Base-by-base conservation (phyloP, 2,113 vertebrate species). In the Cyanistes caeruleus region DNA sequence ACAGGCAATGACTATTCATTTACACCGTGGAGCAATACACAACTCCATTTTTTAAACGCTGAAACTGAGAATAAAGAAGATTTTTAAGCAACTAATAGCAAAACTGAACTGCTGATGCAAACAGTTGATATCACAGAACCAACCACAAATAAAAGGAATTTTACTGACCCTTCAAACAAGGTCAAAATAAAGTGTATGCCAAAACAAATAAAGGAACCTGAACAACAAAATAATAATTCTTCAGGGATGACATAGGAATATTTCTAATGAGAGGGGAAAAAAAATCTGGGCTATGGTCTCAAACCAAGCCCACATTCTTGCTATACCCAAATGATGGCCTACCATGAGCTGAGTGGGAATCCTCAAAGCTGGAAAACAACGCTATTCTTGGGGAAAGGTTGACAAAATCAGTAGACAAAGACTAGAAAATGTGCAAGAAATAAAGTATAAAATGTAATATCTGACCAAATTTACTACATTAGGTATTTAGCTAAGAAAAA, bases 1-100 rank as follows among this genome's bases (percentile, higher is more conserved):
- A 98, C 95, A 92, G 96, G 97, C 98, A 96, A 97, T 95, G 97
- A 97, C 97, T 97, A 97, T 98, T 98, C 97, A 98, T 98, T 98
- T 96, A 96, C 96, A 97, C 92, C 96, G 95, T 49, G 62, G 86
- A 97, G 96, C 95, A 96, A 97, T 89, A 91, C 74, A 77, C 24
- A 85, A 88, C 87, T 96, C 93, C 81, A 76, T 91, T 96, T 95
- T 93, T 94, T 94, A 92, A 95, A 83, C 63, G 80, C 77, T 96
- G 94, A 91, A 95, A 87, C 84, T 68, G 59, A 81, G 80, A 86
- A 95, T 87, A 97, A 97, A 87, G 88, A 91, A 46, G 44, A 82
- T 93, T 95, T 95, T 95, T 39, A 95, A 96, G 93, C 58, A 64
- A 35, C 67, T 95, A 75, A 84, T n/a, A 75, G 92, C 91, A 92